phyloP scores from a whole-genome alignment of 2,888 invertebrate genomes.

The Altica lythri region DNA sequence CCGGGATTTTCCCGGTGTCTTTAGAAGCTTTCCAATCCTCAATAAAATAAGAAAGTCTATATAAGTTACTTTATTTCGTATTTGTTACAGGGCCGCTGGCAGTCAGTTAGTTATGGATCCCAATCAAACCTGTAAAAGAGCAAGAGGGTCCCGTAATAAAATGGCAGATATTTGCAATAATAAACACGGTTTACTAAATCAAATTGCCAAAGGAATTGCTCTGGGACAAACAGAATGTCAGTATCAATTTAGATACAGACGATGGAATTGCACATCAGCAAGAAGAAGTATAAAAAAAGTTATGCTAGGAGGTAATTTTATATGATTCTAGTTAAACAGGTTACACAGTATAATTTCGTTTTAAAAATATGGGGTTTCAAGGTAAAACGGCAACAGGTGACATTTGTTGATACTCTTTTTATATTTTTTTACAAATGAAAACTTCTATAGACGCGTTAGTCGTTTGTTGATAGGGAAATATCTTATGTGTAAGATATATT shows the following conservation, averaged over 20 bases:
- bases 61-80: too few species aligned
- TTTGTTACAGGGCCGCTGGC: slow-evolving; percentile 82
- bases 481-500: too few species aligned
- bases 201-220: slow-evolving; percentile 82
- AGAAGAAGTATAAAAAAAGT: slow-evolving; percentile 83
- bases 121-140: slow-evolving; percentile 85
- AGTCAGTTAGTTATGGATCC: slow-evolving; percentile 88
- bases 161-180: slow-evolving; percentile 83
- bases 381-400: too few species aligned
- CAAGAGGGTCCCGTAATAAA: slow-evolving; percentile 75
- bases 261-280: slow-evolving; percentile 89
- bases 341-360: too few species aligned
- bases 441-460: too few species aligned
- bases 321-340: neutral
- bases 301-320: slow-evolving; percentile 76
- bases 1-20: too few species aligned
- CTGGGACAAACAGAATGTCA: slow-evolving; percentile 86
- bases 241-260: slow-evolving; percentile 80
- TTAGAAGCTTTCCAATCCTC: too few species aligned
- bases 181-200: slow-evolving; percentile 78
- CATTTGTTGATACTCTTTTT: too few species aligned
- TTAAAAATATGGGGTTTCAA: too few species aligned
- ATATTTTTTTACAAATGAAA: too few species aligned
- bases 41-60: too few species aligned
- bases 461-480: too few species aligned